Evolutionary conservation across 1,140 invertebrate genomes (phyloP), one percentile per base, ranked within the genome.

Genomic region (Reticulitermes speratus): DNA sequence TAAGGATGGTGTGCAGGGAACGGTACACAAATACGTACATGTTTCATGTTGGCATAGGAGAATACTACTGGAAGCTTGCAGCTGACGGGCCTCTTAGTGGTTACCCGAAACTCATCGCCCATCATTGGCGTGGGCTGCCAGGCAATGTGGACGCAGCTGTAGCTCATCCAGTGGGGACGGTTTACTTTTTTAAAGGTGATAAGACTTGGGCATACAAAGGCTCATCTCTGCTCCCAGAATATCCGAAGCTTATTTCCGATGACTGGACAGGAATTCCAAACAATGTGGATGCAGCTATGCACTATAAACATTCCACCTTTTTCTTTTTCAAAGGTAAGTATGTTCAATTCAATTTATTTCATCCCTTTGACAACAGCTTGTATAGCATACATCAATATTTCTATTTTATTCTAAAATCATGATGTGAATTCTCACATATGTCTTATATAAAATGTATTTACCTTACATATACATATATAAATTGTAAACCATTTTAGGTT

Each of bases 281-380:
- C 25, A 75, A 75, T 14, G 65, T 75, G 65, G 65, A 75, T 75
- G 65, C 65, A n/a, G 65, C 65, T 7, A 75, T 75, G 65, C 12
- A 75, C n/a, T 75, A n/a, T 75, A 25, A 75, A 7, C 2, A 30
- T 0, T n/a, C 65, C 16, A 75, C 25, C 2, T 75, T 75, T 30
- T 75, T 75, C n/a, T 75, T 75, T 30, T 75, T 75, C n/a, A 75
- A 75, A 75, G 65, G 65, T 75, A 75, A 30, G 8, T 55, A n/a
- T n/a, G n/a, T n/a, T n/a, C n/a, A n/a, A n/a, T n/a, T n/a, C n/a
- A n/a, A n/a, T n/a, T n/a, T n/a, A n/a, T n/a, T n/a, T n/a, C n/a
- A n/a, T n/a, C n/a, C n/a, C n/a, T n/a, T n/a, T n/a, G n/a, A n/a
- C n/a, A n/a, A n/a, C n/a, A n/a, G n/a, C n/a, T n/a, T n/a, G n/a